phyloP scores from a whole-genome alignment of 2,888 invertebrate genomes.

The Netelia virgata region DNA sequence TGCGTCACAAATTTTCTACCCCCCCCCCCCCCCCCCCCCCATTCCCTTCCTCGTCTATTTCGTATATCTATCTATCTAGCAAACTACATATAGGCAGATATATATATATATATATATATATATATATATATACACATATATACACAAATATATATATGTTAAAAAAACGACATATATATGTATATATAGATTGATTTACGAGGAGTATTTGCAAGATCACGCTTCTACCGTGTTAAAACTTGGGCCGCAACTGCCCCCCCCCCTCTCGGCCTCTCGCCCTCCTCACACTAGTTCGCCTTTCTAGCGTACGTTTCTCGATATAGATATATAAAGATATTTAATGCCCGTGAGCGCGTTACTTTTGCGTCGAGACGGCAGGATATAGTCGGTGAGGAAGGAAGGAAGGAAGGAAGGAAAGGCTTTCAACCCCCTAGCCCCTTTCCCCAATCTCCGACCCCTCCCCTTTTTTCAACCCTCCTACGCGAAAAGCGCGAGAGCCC shows the following conservation, averaged over 20 bases:
- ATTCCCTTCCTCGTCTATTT: neutral
- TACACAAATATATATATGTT: neutral
- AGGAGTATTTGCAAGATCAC: conserved; percentile 83
- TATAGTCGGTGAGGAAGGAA: conserved; percentile 54
- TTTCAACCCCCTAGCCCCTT: conserved; percentile 30
- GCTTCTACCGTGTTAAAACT: conserved; percentile 81
- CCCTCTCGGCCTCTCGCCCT: neutral
- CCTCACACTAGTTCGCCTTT: conserved; percentile 16
- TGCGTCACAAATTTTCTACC: conserved; percentile 1
- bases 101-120: neutral
- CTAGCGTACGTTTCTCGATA: conserved; percentile 12
- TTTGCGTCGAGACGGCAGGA: conserved; percentile 55
- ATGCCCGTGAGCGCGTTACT: conserved; percentile 61
- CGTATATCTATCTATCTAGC: neutral
- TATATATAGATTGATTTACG: conserved; percentile 79
- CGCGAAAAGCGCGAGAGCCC: conserved; percentile 12
- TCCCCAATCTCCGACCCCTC: neutral
- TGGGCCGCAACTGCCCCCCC: conserved; percentile 70
- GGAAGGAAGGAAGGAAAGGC: conserved; percentile 65
- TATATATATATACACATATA: neutral
- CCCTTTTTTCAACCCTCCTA: neutral
- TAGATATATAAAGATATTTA: conserved; percentile 13
- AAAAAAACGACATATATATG: neutral
- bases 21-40: too few species aligned
- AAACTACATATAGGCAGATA: neutral